Evolutionary conservation across 1,140 invertebrate species (phyloP).

Genomic region (Mesaphorura yosii): DNA sequence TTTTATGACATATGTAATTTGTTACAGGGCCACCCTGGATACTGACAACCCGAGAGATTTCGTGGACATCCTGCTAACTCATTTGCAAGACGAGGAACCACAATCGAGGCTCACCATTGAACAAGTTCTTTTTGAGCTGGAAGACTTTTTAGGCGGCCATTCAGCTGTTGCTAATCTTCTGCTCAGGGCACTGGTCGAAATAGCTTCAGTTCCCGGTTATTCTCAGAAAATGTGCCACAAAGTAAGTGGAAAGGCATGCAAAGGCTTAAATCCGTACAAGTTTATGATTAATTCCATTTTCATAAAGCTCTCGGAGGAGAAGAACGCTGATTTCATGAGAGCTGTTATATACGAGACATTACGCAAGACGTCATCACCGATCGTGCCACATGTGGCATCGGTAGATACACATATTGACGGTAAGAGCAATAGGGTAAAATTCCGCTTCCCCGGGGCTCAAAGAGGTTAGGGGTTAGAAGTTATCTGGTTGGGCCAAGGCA

Average conservation of each 20-base stretch:
- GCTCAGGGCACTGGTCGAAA: slow-evolving; percentile 24
- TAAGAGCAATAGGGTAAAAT: too few relatives aligned
- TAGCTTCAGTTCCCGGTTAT: slow-evolving; percentile 23
- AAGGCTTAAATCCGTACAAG: not conserved
- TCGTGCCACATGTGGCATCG: slow-evolving; percentile 79
- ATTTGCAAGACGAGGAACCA: slow-evolving; percentile 48
- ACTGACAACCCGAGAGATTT: slow-evolving; percentile 46
- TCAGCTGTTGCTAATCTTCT: slow-evolving; percentile 65
- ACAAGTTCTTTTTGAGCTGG: slow-evolving; percentile 63
- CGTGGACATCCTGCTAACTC: slow-evolving; percentile 59
- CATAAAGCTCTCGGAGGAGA: slow-evolving; percentile 26
- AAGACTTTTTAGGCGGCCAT: slow-evolving; percentile 78
- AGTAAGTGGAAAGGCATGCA: slow-evolving; percentile 11
- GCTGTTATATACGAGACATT: slow-evolving; percentile 69
- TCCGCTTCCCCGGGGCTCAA: too few relatives aligned
- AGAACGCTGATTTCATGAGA: slow-evolving; percentile 61
- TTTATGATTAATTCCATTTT: slow-evolving; percentile 5
- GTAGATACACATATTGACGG: slow-evolving; percentile 58
- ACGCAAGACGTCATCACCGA: slow-evolving; percentile 68
- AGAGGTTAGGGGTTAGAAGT: too few relatives aligned
- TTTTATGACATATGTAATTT: not conserved
- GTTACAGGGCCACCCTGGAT: slow-evolving; percentile 21
- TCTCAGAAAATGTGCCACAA: slow-evolving; percentile 27
- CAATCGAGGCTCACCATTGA: slow-evolving; percentile 43
- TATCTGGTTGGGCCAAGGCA: too few relatives aligned